phyloP scores from a whole-genome alignment of 2,797 vertebrate genomes.

The Anomalospiza imberbis region DNA sequence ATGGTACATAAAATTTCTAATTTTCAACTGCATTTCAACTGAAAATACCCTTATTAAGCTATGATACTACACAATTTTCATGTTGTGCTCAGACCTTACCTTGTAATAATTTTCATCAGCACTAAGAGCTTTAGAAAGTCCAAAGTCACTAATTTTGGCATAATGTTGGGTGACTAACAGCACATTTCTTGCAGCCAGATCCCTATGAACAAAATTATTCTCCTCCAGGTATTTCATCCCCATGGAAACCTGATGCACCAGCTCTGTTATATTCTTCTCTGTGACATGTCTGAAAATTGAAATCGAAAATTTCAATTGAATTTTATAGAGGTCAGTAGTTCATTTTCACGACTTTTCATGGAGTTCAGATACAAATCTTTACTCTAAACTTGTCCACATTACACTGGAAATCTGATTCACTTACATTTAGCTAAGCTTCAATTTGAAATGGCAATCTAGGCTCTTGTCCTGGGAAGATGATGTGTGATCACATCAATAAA shows the following conservation, averaged over 20 bases:
- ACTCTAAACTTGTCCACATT: background rate
- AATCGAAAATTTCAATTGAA: too few relatives aligned
- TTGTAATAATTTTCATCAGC: constrained; percentile 89
- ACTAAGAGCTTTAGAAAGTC: constrained; percentile 92
- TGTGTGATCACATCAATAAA: background rate
- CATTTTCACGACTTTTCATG: background rate
- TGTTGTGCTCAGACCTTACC: constrained; percentile 65
- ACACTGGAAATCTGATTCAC: background rate
- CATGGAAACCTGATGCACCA: constrained; percentile 96
- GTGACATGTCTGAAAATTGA: constrained; percentile 78
- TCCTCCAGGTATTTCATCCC: constrained; percentile 98
- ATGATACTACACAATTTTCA: background rate
- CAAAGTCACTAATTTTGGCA: constrained; percentile 98
- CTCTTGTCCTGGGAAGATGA: background rate
- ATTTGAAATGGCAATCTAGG: background rate
- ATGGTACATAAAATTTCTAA: background rate
- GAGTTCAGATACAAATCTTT: background rate
- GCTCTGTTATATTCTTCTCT: constrained; percentile 91
- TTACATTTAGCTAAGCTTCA: background rate
- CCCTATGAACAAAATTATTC: constrained; percentile 93
- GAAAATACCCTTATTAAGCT: background rate
- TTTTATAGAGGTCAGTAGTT: background rate
- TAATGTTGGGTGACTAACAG: constrained; percentile 96
- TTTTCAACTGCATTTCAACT: background rate
- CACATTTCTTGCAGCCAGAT: constrained; percentile 94